Evolutionary conservation across 2,797 vertebrate genomes (phyloP).

Genomic region (Enteromius unitaeniatus): DNA sequence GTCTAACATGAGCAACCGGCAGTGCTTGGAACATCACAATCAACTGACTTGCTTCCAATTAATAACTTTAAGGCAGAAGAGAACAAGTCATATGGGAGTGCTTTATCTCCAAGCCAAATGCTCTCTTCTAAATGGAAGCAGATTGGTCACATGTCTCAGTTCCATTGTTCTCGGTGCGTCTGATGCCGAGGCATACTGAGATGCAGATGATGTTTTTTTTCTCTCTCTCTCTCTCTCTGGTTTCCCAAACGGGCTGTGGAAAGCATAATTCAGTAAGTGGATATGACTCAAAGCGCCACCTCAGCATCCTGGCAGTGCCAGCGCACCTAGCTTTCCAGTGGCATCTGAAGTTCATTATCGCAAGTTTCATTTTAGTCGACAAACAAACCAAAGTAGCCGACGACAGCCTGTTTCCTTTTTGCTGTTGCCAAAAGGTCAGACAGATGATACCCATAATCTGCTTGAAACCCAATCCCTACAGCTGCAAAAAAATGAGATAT

Average conservation of each 20-base stretch:
- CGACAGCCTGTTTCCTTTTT: slow-evolving; percentile 25
- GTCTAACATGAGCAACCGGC: slow-evolving; percentile 23
- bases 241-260: slow-evolving; percentile 32
- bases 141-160: slow-evolving; percentile 54
- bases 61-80: slow-evolving; percentile 58
- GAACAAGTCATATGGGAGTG: slow-evolving; percentile 61
- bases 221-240: not conserved
- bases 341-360: slow-evolving; percentile 34
- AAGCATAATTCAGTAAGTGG: slow-evolving; percentile 33
- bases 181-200: slow-evolving; percentile 51
- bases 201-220: slow-evolving; percentile 41
- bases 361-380: slow-evolving; percentile 22
- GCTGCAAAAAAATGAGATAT: slow-evolving; percentile 20
- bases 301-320: slow-evolving; percentile 36
- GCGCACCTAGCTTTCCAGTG: slow-evolving; percentile 17
- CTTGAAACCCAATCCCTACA: slow-evolving; percentile 26
- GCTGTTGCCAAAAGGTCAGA: slow-evolving; percentile 35
- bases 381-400: slow-evolving; percentile 12
- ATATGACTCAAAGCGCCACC: slow-evolving; percentile 14
- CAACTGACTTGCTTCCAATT: slow-evolving; percentile 61
- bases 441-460: slow-evolving; percentile 37
- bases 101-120: slow-evolving; percentile 57
- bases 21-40: slow-evolving; percentile 46
- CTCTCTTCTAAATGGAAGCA: slow-evolving; percentile 61
- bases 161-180: slow-evolving; percentile 53